Base-by-base conservation (phyloP, 2,888 invertebrate genomes). In the Meiosimyza decipiens region DNA sequence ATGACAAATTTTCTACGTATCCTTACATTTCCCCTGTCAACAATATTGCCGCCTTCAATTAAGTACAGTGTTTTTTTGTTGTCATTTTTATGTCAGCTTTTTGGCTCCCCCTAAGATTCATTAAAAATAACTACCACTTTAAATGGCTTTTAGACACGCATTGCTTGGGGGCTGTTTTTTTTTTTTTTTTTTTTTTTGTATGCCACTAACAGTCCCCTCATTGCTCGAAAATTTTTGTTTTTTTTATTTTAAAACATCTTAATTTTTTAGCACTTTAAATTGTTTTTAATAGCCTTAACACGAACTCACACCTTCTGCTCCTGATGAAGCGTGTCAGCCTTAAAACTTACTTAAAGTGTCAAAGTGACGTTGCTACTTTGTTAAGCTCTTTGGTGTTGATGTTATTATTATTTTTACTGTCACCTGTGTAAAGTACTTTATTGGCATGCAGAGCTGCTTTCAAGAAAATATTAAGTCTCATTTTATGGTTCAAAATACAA, bases 91-190 rank as follows among this genome's bases (percentile, higher is more conserved):
- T 15, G 18, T 55, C 55, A 22, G 1, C 55, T 55, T 22, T 55
- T 55, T 22, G 55, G 11, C 55, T 18, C 55, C 11, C 55, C 6
- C 54, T 7, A n/a, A 2, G 54, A n/a, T 16, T 16, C 16, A 16
- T 54, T 16, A 54, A 40, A 9, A 40, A 6, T 4, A 40, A 16
- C 12, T 2, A 11, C 55, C 18, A 11, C 55, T 22, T 16, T 22
- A 55, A 55, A 55, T n/a, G 55, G 18, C 55, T 55, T 55, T 55
- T 55, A 4, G 6, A 55, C 55, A 55, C 55, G 55, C 55, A 55
- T 22, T n/a, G 9, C 2, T 55, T 6, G 55, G 3, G 28, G 28
- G 28, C 4, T 22, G n/a, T 16, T 55, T 55, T 12, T 16, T 22
- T 22, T 1, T 22, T 22, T 22, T 22, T 1, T 22, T 22, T 1